Base-by-base conservation (phyloP, 2,797 vertebrate genomes). In the Garrulus glandarius region DNA sequence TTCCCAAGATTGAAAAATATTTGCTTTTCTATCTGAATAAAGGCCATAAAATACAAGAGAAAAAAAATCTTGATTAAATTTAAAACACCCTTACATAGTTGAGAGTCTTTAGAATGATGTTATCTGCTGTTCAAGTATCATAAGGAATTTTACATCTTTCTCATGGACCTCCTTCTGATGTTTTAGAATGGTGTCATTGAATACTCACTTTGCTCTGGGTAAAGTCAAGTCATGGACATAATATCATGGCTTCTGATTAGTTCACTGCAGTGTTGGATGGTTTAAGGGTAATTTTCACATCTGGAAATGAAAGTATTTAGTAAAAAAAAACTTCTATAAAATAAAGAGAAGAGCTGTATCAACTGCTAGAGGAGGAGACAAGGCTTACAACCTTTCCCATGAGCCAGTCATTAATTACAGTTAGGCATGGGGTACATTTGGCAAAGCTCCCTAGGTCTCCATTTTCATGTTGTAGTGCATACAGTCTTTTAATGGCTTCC, bases 401-500 rank as follows among this genome's bases (percentile, higher is more conserved):
- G 29, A 88, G 70, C 5, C 50, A 61, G 46, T 47, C 11, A 47
- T 69, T 61, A 47, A 56, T 93, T 81, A 34, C 36, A 41, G 11
- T 78, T 92, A 90, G 39, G 24, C 36, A 27, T 24, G 13, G 56
- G 32, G n/a, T 90, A 39, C 3, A 23, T 69, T 88, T 82, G 34
- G 32, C 50, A 82, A 81, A 90, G 16, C 27, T 81, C 27, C 6
- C 17, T 63, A 15, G 2, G 8, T 63, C 13, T 71, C 10, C 20
- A 27, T 43, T 86, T 83, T 50, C 4, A 5, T 93, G 87, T 82
- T 93, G 13, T 68, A 95, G 93, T 92, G 77, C 59, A 84, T 96
- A 93, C 93, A 97, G 83, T 84, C 49, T 91, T 97, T 96, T 96
- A 96, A 96, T 85, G 76, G 60, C 27, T 97, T 96, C 29, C 37